A percentile compares a stretch with the other conserved stretches of the same genome.
Evolutionary conservation across 2,797 vertebrate genomes (phyloP).

Genomic region (Chelonia mydas): DNA sequence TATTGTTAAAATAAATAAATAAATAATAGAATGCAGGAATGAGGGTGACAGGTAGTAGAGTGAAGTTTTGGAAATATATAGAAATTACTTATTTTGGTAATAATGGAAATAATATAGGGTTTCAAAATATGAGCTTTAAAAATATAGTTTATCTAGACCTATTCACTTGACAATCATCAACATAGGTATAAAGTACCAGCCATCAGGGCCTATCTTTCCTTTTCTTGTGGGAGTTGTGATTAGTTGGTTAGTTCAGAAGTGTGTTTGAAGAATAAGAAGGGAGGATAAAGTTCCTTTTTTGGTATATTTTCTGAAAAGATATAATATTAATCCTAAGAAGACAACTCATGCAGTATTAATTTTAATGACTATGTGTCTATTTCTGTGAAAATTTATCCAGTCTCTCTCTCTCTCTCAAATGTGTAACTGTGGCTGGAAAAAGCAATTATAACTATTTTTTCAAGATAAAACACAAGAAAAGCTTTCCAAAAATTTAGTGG

Average conservation of each 20-base stretch:
- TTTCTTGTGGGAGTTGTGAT: background rate
- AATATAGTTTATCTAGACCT: background rate
- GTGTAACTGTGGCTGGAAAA: background rate
- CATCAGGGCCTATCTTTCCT: background rate
- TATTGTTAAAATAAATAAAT: background rate
- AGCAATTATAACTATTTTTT: conserved; percentile 46
- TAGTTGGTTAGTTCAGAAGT: background rate
- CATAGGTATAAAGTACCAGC: background rate
- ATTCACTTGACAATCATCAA: background rate
- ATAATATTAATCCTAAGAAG: conserved; percentile 22
- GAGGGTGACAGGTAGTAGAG: background rate
- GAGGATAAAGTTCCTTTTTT: conserved; percentile 19
- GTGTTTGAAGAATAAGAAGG: background rate
- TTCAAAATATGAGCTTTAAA: background rate
- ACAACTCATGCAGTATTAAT: conserved; percentile 8
- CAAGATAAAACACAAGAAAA: conserved; percentile 13
- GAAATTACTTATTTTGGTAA: background rate
- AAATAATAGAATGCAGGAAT: background rate
- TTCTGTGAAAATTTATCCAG: conserved; percentile 2
- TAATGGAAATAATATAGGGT: background rate
- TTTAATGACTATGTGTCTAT: conserved; percentile 10
- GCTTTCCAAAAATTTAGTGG: conserved; percentile 10
- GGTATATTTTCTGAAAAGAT: background rate
- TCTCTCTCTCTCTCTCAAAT: background rate
- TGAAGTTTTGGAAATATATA: background rate